Conservation (phyloP, 2,113 vertebrate genomes). For the Cyphomyrus discorhynchus region DNA sequence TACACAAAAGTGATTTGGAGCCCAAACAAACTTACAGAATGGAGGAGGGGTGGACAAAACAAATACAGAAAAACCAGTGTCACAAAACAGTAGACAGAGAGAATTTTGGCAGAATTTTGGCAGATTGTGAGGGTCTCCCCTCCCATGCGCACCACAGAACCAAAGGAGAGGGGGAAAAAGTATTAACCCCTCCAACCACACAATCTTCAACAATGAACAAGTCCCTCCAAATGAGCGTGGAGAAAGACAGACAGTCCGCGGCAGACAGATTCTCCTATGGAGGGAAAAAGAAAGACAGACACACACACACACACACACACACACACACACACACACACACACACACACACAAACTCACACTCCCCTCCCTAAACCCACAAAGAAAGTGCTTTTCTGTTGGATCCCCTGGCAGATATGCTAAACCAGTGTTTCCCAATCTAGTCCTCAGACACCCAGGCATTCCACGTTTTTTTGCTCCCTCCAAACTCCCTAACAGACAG, state of each 20-base stretch:
- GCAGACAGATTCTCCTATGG: constrained; percentile 32
- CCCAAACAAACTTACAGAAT: constrained; percentile 44
- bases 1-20: constrained; percentile 26
- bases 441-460: not conserved
- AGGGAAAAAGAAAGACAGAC: constrained; percentile 24
- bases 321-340: constrained; percentile 21
- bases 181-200: constrained; percentile 1
- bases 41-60: constrained; percentile 43
- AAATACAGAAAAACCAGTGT: not conserved
- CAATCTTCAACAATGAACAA: constrained; percentile 28
- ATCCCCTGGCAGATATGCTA: constrained; percentile 68
- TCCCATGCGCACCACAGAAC: constrained; percentile 29
- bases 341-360: constrained; percentile 25
- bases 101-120: constrained; percentile 47
- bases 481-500: not conserved
- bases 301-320: constrained; percentile 23
- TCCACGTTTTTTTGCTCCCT: not conserved
- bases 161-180: not conserved
- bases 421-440: not conserved
- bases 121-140: constrained; percentile 48
- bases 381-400: constrained; percentile 72
- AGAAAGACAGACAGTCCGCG: constrained; percentile 40
- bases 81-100: not conserved
- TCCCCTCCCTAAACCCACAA: constrained; percentile 40
- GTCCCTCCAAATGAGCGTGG: constrained; percentile 17